Evolutionary conservation across 2,113 vertebrate species (phyloP), one percentile per base, ranked within the genome.

Genomic region (Mormyrus iriodes): DNA sequence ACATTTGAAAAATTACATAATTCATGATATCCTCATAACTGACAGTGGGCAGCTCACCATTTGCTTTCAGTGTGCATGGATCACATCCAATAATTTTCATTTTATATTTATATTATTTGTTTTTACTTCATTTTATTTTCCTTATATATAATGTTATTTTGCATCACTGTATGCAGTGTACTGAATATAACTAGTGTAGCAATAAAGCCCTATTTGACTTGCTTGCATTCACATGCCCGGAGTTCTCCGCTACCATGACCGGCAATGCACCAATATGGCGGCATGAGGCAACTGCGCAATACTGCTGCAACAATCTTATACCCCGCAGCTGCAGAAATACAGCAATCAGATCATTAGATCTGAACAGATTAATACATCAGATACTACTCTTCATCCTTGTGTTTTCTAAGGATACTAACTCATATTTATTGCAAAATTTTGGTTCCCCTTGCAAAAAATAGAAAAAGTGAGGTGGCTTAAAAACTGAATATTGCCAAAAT

Each of bases 281-380:
- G 58, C n/a, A 65, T 27, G 61, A 69, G n/a, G n/a, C 61, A 31
- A 69, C n/a, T 69, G 61, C 7, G n/a, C n/a, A 69, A 27, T 31
- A 69, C 61, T 69, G n/a, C 31, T 31, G 61, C 61, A 69, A 31
- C 27, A n/a, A 69, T 31, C n/a, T 10, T 27, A 13, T 49, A 12
- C 89, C 88, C 27, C 24, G 17, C 91, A 31, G 79, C 87, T 90
- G 46, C 46, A 61, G 31, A 44, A 87, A 58, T 44, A 61, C 5
- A 85, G n/a, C 83, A 48, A 12, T 84, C 19, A 48, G 44, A 85
- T 46, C 48, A n/a, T n/a, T n/a, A n/a, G n/a, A n/a, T n/a, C n/a
- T n/a, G n/a, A n/a, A n/a, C n/a, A n/a, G n/a, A n/a, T n/a, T n/a
- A 85, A n/a, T n/a, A 48, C 4, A 24, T n/a, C 21, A 13, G 83